Evolutionary conservation across 1,140 invertebrate genomes (phyloP).

Genomic region (Listronotus bonariensis): DNA sequence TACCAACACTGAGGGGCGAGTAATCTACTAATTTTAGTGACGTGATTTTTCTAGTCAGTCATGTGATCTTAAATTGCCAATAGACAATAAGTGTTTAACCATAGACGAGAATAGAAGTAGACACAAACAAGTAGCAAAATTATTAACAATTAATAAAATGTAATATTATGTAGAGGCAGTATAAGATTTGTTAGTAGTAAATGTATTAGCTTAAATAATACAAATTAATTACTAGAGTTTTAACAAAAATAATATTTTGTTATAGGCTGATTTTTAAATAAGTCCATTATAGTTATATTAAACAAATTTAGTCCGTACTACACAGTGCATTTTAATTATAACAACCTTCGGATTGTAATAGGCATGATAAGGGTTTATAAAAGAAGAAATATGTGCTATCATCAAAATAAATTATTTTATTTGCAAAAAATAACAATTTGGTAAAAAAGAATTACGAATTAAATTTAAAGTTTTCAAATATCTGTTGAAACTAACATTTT

Average conservation of each 20-base stretch:
- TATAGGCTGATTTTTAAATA: too few relatives aligned
- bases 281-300: too few relatives aligned
- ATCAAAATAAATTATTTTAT: too few relatives aligned
- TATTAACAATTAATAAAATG: conserved; percentile 25
- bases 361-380: too few relatives aligned
- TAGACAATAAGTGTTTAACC: conserved; percentile 49
- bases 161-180: conserved; percentile 20
- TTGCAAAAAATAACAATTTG: too few relatives aligned
- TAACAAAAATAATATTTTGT: not conserved
- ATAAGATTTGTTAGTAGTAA: conserved; percentile 37
- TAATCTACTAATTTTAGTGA: conserved; percentile 50
- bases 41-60: conserved; percentile 47
- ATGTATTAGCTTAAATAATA: conserved; percentile 28
- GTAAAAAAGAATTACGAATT: too few relatives aligned
- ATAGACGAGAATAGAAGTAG: conserved; percentile 44
- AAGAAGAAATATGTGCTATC: too few relatives aligned
- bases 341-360: too few relatives aligned
- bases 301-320: too few relatives aligned
- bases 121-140: conserved; percentile 18
- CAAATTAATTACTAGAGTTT: not conserved
- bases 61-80: conserved; percentile 44
- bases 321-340: too few relatives aligned
- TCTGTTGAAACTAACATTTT: too few relatives aligned
- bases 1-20: conserved; percentile 52
- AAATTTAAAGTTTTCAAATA: too few relatives aligned